These are phyloP conservation scores for Platyrinchus mystaceus DNA, from an alignment of 2,797 vertebrate species.

Conservation along the genomic window DNA sequence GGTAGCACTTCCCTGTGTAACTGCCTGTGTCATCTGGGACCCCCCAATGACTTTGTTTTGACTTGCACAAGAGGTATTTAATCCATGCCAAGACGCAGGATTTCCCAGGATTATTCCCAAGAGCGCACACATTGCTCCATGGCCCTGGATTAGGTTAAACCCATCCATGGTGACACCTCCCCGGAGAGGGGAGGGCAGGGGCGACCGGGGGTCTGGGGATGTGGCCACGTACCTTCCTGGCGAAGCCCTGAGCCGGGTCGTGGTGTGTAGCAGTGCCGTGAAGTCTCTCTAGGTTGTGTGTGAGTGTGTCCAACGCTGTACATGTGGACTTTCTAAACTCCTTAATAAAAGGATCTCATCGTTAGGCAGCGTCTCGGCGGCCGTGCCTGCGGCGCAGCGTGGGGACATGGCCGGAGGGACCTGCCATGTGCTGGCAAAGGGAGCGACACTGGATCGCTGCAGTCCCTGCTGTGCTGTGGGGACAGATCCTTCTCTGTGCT, in stretches of 20 bases:
- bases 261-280: conserved; percentile 30
- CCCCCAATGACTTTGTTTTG: not conserved
- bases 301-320: conserved; percentile 50
- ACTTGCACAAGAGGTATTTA: not conserved
- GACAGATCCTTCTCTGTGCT: fast-evolving
- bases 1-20: not conserved
- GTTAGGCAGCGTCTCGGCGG: not conserved
- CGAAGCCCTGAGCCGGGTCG: not conserved
- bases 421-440: fast-evolving
- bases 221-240: not conserved
- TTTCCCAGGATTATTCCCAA: not conserved
- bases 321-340: conserved; percentile 59
- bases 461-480: not conserved
- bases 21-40: not conserved
- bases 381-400: fast-evolving
- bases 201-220: fast-evolving
- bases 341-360: conserved; percentile 69
- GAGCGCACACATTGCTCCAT: not conserved
- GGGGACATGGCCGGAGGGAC: fast-evolving
- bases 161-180: not conserved
- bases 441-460: fast-evolving
- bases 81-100: not conserved
- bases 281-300: conserved; percentile 26
- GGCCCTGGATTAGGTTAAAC: not conserved
- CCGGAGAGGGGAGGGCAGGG: not conserved